phyloP scores from a whole-genome alignment of 1,140 invertebrate species.

The Heterodera schachtii region DNA sequence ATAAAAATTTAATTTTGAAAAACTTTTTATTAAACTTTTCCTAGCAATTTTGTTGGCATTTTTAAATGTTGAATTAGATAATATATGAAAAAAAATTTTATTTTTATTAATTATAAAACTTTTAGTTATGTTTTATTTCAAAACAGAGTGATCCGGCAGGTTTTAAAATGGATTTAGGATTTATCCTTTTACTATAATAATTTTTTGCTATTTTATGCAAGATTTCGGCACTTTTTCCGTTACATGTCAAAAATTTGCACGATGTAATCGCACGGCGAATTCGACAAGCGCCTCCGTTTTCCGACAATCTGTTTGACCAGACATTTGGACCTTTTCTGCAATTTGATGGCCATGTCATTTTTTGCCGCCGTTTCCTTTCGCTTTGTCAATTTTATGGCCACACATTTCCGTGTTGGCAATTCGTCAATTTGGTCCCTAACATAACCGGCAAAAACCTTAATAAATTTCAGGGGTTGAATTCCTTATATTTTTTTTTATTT shows the following conservation, averaged over 20 bases:
- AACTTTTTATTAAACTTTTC: no score
- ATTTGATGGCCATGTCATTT: not conserved
- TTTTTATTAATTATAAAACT: no score
- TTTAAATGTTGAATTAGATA: no score
- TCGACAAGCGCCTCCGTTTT: not conserved
- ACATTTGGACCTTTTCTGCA: not conserved
- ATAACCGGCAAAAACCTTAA: not conserved
- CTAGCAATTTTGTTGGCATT: no score
- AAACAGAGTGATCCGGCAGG: no score
- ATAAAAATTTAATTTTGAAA: no score
- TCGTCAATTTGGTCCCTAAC: not conserved
- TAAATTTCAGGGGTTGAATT: not conserved
- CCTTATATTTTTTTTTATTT: no score
- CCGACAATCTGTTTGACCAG: not conserved
- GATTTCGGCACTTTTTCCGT: not conserved
- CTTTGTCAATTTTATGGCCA: not conserved
- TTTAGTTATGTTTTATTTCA: no score
- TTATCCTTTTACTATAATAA: no score
- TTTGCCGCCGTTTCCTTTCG: not conserved
- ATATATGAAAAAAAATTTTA: no score
- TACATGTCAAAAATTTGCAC: not conserved
- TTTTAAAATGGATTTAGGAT: no score
- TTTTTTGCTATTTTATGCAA: no score
- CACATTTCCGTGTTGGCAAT: not conserved
- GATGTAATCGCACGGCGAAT: not conserved